A percentile compares a stretch with the other conserved stretches of the same genome.
Conservation (phyloP, 2,888 invertebrate species). For the Invenusta paracnida region DNA sequence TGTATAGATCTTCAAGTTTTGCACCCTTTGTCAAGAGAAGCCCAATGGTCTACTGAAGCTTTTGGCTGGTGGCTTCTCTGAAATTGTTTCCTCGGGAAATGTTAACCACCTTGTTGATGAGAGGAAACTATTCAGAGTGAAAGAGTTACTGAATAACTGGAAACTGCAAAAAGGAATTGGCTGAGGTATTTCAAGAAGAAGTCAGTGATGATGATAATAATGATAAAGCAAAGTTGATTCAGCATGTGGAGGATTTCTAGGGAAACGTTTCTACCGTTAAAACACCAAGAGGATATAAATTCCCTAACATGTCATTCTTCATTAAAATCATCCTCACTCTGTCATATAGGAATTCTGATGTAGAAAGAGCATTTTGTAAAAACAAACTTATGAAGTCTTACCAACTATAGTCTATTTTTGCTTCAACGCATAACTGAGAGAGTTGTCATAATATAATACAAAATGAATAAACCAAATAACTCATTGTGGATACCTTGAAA, state of each 20-base stretch:
- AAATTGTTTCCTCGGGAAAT: neutral
- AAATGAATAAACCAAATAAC: too few species aligned
- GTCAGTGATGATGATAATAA: neutral
- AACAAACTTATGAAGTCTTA: too few species aligned
- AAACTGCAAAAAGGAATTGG: neutral
- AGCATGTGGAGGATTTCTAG: neutral
- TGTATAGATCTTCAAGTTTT: neutral
- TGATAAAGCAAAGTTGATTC: neutral
- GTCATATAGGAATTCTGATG: neutral
- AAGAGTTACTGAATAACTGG: neutral
- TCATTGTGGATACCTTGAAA: too few species aligned
- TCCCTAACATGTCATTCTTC: neutral
- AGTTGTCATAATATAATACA: too few species aligned
- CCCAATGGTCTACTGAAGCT: neutral
- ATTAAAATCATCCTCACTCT: neutral
- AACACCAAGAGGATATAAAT: neutral
- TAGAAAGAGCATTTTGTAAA: too few species aligned
- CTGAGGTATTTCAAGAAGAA: neutral
- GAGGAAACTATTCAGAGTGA: neutral
- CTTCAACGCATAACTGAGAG: too few species aligned
- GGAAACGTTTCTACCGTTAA: neutral
- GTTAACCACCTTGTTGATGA: neutral
- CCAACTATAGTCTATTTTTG: too few species aligned
- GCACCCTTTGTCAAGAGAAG: neutral
- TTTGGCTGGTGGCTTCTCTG: neutral